These are phyloP conservation scores for Fregetta grallaria DNA, from an alignment of 2,113 vertebrate genomes.

Conservation along the genomic window DNA sequence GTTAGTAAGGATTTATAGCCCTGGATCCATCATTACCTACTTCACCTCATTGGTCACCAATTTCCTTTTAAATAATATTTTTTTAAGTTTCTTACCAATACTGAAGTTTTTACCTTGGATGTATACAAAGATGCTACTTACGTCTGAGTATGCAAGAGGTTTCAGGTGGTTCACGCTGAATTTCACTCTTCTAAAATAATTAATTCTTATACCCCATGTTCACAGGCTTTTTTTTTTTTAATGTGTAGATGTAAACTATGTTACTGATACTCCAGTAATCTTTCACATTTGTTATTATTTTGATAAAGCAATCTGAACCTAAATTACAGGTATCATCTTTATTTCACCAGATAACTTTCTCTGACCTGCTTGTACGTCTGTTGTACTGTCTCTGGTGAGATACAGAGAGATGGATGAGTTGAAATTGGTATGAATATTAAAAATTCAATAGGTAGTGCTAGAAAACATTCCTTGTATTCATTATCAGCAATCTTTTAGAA, in stretches of 20 bases:
- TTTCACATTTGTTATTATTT: background rate
- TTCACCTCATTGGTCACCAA: background rate
- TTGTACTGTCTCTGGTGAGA: background rate
- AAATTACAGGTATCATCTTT: background rate
- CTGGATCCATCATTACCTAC: background rate
- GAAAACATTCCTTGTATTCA: slow-evolving; percentile 48
- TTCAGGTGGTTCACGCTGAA: background rate
- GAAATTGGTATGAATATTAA: slow-evolving; percentile 65
- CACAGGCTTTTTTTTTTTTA: background rate
- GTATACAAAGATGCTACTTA: background rate
- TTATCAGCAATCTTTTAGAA: slow-evolving; percentile 39
- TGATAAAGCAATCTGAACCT: background rate
- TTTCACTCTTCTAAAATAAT: background rate
- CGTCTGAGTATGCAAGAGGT: background rate
- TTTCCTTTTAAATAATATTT: background rate
- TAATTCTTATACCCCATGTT: background rate
- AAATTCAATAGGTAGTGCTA: slow-evolving; percentile 63
- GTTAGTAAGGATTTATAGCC: background rate
- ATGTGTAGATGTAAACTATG: background rate
- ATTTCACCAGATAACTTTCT: background rate
- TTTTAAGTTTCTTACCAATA: background rate
- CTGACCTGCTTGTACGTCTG: background rate
- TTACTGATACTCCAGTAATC: background rate
- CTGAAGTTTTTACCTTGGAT: background rate
- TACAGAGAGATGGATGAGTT: slow-evolving; percentile 43